Percentiles rank a stretch among this genome's conserved stretches.
These are phyloP conservation scores for Aphodius sticticus DNA, from an alignment of 2,888 invertebrate genomes.

Conservation along the genomic window DNA sequence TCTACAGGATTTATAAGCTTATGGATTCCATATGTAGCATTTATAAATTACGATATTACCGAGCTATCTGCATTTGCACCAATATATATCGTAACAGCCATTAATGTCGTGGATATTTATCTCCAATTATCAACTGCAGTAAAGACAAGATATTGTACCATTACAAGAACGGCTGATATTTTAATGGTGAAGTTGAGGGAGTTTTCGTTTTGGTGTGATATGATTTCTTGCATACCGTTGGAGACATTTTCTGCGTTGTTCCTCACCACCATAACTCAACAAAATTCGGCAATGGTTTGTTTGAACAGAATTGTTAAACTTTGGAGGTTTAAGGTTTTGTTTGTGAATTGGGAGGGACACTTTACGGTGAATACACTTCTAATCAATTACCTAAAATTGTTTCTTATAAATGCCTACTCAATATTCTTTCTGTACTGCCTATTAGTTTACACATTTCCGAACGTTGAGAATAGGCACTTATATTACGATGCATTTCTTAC, in stretches of 20 bases:
- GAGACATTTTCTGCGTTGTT: constrained; percentile 37
- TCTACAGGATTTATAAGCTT: constrained; percentile 27
- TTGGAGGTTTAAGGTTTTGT: constrained; percentile 23
- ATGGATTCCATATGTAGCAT: constrained; percentile 37
- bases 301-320: constrained; percentile 39
- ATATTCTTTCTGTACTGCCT: constrained; percentile 31
- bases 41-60: constrained; percentile 23
- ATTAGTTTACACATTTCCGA: constrained; percentile 15
- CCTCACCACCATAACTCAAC: constrained; percentile 20
- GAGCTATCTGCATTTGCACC: constrained; percentile 16
- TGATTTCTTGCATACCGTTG: constrained; percentile 38
- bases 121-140: constrained; percentile 38
- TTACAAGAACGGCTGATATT: constrained; percentile 32
- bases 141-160: constrained; percentile 28
- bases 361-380: constrained; percentile 25
- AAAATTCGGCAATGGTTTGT: constrained; percentile 25
- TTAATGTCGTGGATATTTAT: constrained; percentile 35
- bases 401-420: constrained; percentile 25
- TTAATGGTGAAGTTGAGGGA: constrained; percentile 27
- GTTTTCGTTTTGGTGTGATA: constrained; percentile 30
- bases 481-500: constrained; percentile 27
- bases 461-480: neutral
- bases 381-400: constrained; percentile 31
- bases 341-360: constrained; percentile 27
- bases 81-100: constrained; percentile 28